Conservation (phyloP, 1,140 invertebrate species). For the Cotesia chilonis region DNA sequence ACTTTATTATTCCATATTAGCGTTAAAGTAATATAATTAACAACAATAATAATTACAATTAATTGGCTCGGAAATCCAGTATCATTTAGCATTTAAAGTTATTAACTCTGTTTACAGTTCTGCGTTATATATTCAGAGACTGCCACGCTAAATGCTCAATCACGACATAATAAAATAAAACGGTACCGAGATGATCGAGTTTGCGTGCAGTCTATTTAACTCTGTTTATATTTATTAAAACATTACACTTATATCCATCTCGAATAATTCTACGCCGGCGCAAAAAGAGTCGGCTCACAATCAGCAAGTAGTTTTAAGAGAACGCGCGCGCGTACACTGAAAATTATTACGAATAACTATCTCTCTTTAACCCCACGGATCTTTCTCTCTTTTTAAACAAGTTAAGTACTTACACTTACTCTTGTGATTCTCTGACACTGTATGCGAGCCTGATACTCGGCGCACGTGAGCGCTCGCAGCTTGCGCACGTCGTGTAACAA, state of each 20-base stretch:
- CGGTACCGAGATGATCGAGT: not conserved
- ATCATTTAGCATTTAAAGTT: conserved; percentile 23
- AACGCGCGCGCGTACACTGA: conserved; percentile 6
- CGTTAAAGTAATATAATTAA: conserved; percentile 28
- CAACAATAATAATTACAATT: conserved; percentile 7
- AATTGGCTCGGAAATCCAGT: conserved; percentile 26
- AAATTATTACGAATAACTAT: conserved; percentile 28
- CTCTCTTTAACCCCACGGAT: not conserved
- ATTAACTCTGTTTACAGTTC: too few species aligned
- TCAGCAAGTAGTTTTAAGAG: conserved; percentile 25
- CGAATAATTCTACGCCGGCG: conserved; percentile 4
- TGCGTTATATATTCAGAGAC: not conserved
- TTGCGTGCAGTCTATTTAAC: too few species aligned
- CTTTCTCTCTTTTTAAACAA: conserved; percentile 8
- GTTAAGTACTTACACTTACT: not conserved
- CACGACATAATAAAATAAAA: conserved; percentile 2
- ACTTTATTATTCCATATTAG: conserved; percentile 28
- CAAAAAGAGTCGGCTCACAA: conserved; percentile 14
- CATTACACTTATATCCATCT: not conserved
- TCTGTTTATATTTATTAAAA: not conserved
- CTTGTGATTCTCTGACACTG: conserved; percentile 16
- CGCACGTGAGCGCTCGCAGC: conserved; percentile 41
- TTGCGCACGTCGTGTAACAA: conserved; percentile 38
- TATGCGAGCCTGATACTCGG: conserved; percentile 44
- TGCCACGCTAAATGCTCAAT: conserved; percentile 7